Base-by-base conservation (phyloP, 2,888 invertebrate species). In the Bombylius major region DNA sequence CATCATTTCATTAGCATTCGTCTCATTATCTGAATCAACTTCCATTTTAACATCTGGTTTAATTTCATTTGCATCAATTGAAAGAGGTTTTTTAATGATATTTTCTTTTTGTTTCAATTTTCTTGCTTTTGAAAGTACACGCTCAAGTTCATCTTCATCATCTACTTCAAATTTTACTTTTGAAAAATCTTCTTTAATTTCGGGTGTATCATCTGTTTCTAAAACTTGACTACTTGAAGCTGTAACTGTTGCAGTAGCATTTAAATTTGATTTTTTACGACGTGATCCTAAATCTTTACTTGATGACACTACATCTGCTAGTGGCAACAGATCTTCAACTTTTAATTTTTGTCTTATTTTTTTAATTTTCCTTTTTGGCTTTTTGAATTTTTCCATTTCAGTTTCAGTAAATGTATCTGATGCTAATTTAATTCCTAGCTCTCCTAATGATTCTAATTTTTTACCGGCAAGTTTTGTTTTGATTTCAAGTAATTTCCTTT, bases 341-440 rank as follows among this genome's bases (percentile, higher is more conserved):
- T 82, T 87, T 5, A 89, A 69, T 58, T 81, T 82, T 47, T 79
- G 78, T 1, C 87, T 73, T 32, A 87, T 77, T 70, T 87, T 89
- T 54, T 84, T 78, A 1, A 85, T 80, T 77, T 82, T 85, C 66
- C 82, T 86, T 73, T 89, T 93, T 52, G 88, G 82, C 70, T 93
- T 92, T 73, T 92, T 95, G 73, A 95, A 94, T 71, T 87, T 88
- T 55, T 86, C 81, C 59, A 95, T 76, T 76, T 97, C 97, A 60
- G 86, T 84, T 62, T 84, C 82, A 56, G 88, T 88, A 69, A 86
- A 86, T 74, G 93, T 98, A 73, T 99, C 97, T 11, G 86, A 82
- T 3, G 95, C 96, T 23, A 91, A 62, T 62, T 79, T 81, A 42
- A 84, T 78, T 64, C 81, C 80, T 13, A 85, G 80, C 63, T 83